A percentile compares a stretch with the other conserved stretches of the same genome.
Conservation (phyloP, 1,140 invertebrate species). For the Sycophaga agraensis region DNA sequence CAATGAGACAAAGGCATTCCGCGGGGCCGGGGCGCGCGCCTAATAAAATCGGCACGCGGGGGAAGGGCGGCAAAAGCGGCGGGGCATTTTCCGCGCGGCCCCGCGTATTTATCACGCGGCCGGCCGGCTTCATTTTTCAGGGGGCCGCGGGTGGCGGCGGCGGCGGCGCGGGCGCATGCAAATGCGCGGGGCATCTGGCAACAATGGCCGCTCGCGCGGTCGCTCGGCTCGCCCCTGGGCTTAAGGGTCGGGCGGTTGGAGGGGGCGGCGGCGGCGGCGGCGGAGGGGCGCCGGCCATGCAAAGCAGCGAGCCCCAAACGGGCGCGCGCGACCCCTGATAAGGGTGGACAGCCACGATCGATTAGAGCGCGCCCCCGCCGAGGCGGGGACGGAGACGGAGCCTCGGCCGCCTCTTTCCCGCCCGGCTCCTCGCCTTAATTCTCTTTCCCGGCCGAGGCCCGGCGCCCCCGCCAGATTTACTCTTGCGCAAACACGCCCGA, state of each 20-base stretch:
- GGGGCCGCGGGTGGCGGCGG: slow-evolving; percentile 7
- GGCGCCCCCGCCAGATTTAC: slow-evolving; percentile 16
- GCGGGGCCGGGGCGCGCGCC: too few species aligned
- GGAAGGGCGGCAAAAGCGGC: not conserved
- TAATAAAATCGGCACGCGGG: too few species aligned
- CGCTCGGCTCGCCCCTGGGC: slow-evolving; percentile 55
- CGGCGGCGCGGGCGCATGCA: slow-evolving; percentile 47
- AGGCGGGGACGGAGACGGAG: too few species aligned
- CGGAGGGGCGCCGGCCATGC: slow-evolving; percentile 54
- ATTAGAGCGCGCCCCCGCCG: slow-evolving; percentile 55
- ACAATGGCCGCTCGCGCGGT: slow-evolving; percentile 49
- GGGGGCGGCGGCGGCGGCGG: slow-evolving; percentile 24
- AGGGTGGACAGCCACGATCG: slow-evolving; percentile 61
- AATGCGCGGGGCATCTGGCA: slow-evolving; percentile 59
- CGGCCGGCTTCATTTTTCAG: slow-evolving; percentile 38
- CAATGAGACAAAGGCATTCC: too few species aligned
- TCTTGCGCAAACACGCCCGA: slow-evolving; percentile 12
- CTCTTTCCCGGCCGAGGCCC: slow-evolving; percentile 15
- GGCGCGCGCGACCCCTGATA: slow-evolving; percentile 49
- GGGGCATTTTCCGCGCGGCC: too few species aligned
- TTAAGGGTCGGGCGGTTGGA: slow-evolving; percentile 57
- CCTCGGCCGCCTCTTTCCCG: not conserved
- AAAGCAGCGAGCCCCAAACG: slow-evolving; percentile 47
- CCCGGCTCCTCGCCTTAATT: slow-evolving; percentile 21
- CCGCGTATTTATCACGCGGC: too few species aligned